Base-by-base conservation (phyloP, 2,888 invertebrate genomes). In the Caenorhabditis sp. region DNA sequence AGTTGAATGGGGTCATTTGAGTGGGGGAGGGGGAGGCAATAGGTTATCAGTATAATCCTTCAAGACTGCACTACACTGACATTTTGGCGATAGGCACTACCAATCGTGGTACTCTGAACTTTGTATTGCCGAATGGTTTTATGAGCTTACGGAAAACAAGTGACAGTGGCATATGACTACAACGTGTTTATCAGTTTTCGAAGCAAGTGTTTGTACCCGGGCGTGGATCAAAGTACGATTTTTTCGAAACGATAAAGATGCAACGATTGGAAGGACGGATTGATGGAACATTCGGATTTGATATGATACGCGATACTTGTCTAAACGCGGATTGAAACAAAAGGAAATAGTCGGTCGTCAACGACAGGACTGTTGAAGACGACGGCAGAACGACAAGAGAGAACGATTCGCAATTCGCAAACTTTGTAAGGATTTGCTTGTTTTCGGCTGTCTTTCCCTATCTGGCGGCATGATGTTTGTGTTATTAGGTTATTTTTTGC, bases 151-250 rank as follows among this genome's bases (percentile, higher is more conserved):
- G 15, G 24, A 45, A 2, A 24, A 43, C 13, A n/a, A 17, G 15
- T 53, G 43, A 30, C 32, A 43, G 41, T 39, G 35, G 48, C 71
- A 63, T 41, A 72, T 72, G 72, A 73, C 63, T 52, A 65, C 72
- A 73, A 63, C 58, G 56, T 73, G 63, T 73, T 62, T 61, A 48
- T 62, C 62, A 48, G 39, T 72, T 45, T 27, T 37, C 6, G 22
- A 26, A 53, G 52, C 50, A 59, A 59, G 59, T 58, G 52, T 58
- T 70, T 70, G 50, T 59, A 59, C 53, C 68, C 35, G 8, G 8
- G 1, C 8, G 20, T 11, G 35, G 70, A 70, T 37, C 59, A 70
- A 70, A 70, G 70, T 70, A 70, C 70, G 53, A 43, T 59, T 52
- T 45, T 26, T 32, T 35, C 22, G 41, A 9, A 11, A 27, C 56